A percentile compares a stretch with the other conserved stretches of the same genome.
phyloP scores from a whole-genome alignment of 2,797 vertebrate species.

The Odontamblyopus rebecca region DNA sequence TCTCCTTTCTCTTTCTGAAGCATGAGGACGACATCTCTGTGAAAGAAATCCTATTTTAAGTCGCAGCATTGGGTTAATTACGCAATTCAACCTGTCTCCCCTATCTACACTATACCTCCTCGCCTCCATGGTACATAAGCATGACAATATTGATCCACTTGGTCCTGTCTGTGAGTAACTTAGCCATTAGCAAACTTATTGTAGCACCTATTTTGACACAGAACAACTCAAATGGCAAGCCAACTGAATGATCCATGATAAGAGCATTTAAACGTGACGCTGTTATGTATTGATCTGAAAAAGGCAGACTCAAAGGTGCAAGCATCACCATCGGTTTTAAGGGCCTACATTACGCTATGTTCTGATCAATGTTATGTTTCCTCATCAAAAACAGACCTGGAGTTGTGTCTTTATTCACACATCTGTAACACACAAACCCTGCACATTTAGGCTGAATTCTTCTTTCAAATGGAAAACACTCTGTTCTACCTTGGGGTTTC shows the following conservation, averaged over 20 bases:
- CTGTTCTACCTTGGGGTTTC: no score
- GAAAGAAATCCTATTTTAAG: constrained; percentile 20
- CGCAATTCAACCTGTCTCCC: constrained; percentile 15
- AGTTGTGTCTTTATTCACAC: no score
- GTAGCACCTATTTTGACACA: constrained; percentile 36
- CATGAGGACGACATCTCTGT: neutral
- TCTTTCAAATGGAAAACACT: no score
- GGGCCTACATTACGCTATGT: no score
- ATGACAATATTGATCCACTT: constrained; percentile 34
- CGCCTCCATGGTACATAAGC: constrained; percentile 9
- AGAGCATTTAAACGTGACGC: constrained; percentile 8
- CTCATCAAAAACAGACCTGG: no score
- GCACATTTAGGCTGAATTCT: no score
- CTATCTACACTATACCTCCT: constrained; percentile 5
- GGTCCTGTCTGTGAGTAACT: constrained; percentile 7
- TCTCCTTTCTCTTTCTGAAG: constrained; percentile 7
- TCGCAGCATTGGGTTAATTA: constrained; percentile 19
- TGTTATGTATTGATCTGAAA: constrained; percentile 22
- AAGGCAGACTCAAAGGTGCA: neutral
- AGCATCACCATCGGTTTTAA: neutral
- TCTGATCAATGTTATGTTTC: no score
- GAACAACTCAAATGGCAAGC: constrained; percentile 25
- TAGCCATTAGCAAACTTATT: constrained; percentile 32
- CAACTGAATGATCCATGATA: constrained; percentile 19
- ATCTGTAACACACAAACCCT: no score